phyloP scores from a whole-genome alignment of 35 echinoderm and acorn worm genomes.

The Chiridota heheva region DNA sequence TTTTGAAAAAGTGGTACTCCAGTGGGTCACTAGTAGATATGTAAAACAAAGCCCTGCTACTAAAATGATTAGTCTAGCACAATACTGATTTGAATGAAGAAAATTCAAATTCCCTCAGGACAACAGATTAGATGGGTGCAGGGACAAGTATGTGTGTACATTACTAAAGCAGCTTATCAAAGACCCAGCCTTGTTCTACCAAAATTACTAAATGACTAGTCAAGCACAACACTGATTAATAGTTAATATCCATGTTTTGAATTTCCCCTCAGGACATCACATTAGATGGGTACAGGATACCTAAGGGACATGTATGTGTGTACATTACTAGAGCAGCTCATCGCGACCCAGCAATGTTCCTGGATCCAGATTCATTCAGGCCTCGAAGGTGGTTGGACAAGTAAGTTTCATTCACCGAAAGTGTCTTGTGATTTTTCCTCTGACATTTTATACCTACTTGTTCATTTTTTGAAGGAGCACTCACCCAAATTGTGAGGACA shows the following conservation, averaged over 20 bases:
- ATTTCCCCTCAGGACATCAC: conserved; percentile 64
- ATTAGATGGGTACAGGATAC: conserved; percentile 87
- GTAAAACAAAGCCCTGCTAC: too few relatives aligned
- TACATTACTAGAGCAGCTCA: conserved; percentile 90
- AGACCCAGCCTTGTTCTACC: neutral
- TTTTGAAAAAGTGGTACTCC: too few relatives aligned
- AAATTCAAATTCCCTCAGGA: too few relatives aligned
- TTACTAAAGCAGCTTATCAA: neutral
- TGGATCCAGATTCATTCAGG: conserved; percentile 73
- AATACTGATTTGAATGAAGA: too few relatives aligned
- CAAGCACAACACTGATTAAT: neutral
- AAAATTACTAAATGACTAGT: neutral
- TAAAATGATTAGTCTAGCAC: too few relatives aligned
- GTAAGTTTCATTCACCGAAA: conserved; percentile 16
- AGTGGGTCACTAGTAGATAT: too few relatives aligned
- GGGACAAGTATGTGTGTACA: neutral
- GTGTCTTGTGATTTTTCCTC: too few relatives aligned
- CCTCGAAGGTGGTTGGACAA: conserved; percentile 75
- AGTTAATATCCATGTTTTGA: neutral
- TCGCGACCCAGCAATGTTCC: conserved; percentile 75
- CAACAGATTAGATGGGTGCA: neutral
- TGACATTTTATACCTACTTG: too few relatives aligned
- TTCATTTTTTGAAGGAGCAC: too few relatives aligned
- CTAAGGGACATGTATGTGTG: conserved; percentile 70
- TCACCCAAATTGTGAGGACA: too few relatives aligned